Percentiles rank a stretch among this genome's conserved stretches.
Evolutionary conservation across 2,888 invertebrate species (phyloP).

Genomic region (Itoplectis maculator): DNA sequence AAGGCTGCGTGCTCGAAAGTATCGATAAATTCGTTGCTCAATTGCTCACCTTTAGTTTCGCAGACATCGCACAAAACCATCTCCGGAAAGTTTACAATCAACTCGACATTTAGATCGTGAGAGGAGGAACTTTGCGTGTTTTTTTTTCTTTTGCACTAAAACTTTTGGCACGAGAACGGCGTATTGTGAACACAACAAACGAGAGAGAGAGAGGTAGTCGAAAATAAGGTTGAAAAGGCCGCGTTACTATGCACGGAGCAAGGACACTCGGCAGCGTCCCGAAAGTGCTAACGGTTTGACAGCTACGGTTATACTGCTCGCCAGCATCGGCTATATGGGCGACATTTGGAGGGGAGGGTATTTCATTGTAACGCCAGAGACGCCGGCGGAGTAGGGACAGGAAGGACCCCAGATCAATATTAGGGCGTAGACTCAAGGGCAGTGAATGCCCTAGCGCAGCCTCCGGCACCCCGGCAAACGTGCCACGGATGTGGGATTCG

Average conservation of each 20-base stretch:
- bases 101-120: constrained; percentile 45
- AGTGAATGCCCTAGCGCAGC: constrained; percentile 75
- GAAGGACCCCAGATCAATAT: constrained; percentile 81
- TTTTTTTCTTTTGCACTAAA: background rate
- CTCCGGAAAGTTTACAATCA: constrained; percentile 65
- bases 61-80: constrained; percentile 82
- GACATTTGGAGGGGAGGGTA: constrained; percentile 71
- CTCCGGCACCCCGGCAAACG: constrained; percentile 46
- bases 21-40: background rate
- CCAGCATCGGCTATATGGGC: constrained; percentile 77
- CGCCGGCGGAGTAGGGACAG: constrained; percentile 71
- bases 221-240: background rate
- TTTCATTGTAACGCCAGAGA: constrained; percentile 70
- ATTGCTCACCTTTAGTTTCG: constrained; percentile 77
- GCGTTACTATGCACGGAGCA: constrained; percentile 43
- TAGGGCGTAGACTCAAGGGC: constrained; percentile 82
- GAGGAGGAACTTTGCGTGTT: background rate
- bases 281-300: constrained; percentile 79
- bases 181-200: background rate
- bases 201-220: background rate
- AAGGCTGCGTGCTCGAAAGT: background rate
- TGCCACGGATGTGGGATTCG: constrained; percentile 34
- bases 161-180: background rate
- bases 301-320: constrained; percentile 79
- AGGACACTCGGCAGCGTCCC: constrained; percentile 59